A percentile compares a stretch with the other conserved stretches of the same genome.
Conservation (phyloP, 1,140 invertebrate genomes). For the Cephus cinctus region DNA sequence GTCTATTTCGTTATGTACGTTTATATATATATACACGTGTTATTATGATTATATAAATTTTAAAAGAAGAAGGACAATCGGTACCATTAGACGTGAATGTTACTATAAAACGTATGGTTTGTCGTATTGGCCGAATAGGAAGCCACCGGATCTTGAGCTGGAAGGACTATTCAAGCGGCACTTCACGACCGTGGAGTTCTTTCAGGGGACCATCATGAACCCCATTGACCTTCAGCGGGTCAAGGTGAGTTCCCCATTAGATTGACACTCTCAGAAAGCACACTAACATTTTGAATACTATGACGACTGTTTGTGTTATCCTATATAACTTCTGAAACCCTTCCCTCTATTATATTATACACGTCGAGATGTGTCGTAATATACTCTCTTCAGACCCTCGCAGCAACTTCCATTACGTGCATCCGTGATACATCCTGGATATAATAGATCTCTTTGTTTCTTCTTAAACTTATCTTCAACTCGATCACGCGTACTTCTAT, state of each 20-base stretch:
- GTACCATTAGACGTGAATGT: constrained; percentile 45
- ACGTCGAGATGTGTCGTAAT: background rate
- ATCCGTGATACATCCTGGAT: constrained; percentile 13
- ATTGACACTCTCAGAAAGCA: constrained; percentile 14
- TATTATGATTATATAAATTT: constrained; percentile 9
- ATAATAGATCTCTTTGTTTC: constrained; percentile 12
- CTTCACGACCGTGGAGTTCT: constrained; percentile 99
- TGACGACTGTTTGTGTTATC: constrained; percentile 3
- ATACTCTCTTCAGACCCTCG: background rate
- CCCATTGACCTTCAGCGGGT: constrained; percentile 98
- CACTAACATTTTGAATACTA: constrained; percentile 4
- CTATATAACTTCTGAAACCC: background rate
- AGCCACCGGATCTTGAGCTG: constrained; percentile 94
- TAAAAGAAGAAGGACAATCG: no score
- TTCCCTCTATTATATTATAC: constrained; percentile 5
- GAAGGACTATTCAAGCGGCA: constrained; percentile 99
- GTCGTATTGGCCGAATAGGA: constrained; percentile 61
- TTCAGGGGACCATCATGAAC: constrained; percentile 99
- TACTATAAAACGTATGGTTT: constrained; percentile 44
- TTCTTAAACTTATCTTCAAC: constrained; percentile 13
- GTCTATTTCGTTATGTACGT: constrained; percentile 41
- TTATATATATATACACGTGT: constrained; percentile 15
- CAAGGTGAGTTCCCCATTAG: constrained; percentile 88
- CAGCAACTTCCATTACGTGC: constrained; percentile 1
- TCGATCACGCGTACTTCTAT: constrained; percentile 30